phyloP scores from a whole-genome alignment of 2,797 vertebrate genomes.

The Graptemys geographica region DNA sequence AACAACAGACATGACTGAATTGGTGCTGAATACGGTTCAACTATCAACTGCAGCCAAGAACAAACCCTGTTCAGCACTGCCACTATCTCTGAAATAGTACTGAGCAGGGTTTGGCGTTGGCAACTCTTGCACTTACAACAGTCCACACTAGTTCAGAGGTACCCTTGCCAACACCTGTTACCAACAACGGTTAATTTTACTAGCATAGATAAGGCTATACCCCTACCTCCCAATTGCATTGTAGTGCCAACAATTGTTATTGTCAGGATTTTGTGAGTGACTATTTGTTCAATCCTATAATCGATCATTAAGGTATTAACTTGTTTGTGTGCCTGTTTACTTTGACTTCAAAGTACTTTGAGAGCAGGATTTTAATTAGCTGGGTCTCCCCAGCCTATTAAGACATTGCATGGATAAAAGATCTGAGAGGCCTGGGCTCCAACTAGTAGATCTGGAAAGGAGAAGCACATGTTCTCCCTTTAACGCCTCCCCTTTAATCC shows the following conservation, averaged over 20 bases:
- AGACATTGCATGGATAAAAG: not conserved
- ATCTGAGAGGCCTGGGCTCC: not conserved
- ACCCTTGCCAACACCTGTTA: not conserved
- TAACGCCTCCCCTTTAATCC: not conserved
- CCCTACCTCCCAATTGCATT: not conserved
- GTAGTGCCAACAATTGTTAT: not conserved
- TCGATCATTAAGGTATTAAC: constrained; percentile 6
- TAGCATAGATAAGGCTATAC: fast-evolving
- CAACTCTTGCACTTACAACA: not conserved
- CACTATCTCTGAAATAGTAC: not conserved
- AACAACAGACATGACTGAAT: not conserved
- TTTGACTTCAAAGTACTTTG: not conserved
- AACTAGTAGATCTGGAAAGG: not conserved
- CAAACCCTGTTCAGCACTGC: not conserved
- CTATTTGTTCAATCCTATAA: not conserved
- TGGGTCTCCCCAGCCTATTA: not conserved
- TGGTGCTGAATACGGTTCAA: not conserved
- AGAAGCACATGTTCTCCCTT: not conserved
- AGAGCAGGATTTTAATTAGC: constrained; percentile 17
- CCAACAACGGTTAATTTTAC: not conserved
- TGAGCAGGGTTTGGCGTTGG: not conserved
- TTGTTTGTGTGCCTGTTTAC: constrained; percentile 24
- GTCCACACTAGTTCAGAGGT: not conserved
- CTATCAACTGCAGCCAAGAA: fast-evolving
- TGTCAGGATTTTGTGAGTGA: not conserved